Conservation (phyloP, 2,113 vertebrate genomes). For the Mirza zaza region DNA sequence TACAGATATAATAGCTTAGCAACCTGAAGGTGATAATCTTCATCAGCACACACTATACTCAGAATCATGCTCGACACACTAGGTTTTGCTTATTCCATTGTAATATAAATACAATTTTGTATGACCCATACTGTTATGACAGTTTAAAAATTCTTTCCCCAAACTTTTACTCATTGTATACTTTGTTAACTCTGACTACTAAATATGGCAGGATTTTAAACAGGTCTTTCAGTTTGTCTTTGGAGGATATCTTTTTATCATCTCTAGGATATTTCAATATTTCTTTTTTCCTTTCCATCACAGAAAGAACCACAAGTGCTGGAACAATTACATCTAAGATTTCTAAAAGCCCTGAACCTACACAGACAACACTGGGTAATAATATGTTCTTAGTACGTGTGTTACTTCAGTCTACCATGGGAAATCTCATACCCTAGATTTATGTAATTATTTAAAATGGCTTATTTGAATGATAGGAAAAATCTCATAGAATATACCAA, state of each 20-base stretch:
- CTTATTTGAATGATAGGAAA: not conserved
- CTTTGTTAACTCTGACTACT: constrained; percentile 50
- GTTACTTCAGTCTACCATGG: not conserved
- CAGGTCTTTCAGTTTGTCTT: constrained; percentile 36
- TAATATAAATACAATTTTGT: constrained; percentile 7
- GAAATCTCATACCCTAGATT: not conserved
- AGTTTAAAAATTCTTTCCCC: constrained; percentile 40
- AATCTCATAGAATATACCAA: not conserved
- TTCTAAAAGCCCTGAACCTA: constrained; percentile 47
- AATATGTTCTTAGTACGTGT: not conserved
- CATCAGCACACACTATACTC: not conserved
- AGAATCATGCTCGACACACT: not conserved
- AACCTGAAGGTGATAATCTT: not conserved
- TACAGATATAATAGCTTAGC: not conserved
- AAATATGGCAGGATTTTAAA: constrained; percentile 40
- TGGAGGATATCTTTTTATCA: constrained; percentile 20
- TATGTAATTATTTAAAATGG: not conserved
- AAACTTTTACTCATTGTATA: constrained; percentile 8
- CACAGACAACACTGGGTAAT: constrained; percentile 37
- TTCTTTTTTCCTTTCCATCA: constrained; percentile 36
- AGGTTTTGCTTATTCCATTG: not conserved
- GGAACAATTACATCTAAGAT: constrained; percentile 53
- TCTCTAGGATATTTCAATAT: constrained; percentile 45
- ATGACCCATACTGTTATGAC: not conserved
- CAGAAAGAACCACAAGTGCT: constrained; percentile 60